Percentiles rank a stretch among this genome's conserved stretches.
phyloP scores from a whole-genome alignment of 2,797 vertebrate genomes.

The Phrynocephalus forsythii region DNA sequence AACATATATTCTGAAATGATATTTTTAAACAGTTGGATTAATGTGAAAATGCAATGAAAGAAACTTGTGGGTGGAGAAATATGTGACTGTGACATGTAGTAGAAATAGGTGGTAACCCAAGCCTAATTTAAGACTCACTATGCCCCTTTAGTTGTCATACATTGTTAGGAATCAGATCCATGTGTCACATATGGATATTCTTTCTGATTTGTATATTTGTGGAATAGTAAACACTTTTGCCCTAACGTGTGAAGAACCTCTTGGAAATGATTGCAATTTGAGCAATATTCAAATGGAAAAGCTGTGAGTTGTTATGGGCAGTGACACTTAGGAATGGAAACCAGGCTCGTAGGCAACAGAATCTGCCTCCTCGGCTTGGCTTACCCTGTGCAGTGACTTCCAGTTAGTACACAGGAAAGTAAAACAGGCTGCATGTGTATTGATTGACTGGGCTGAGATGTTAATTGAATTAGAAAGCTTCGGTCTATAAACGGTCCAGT shows the following conservation, averaged over 20 bases:
- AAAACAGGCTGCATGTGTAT: constrained; percentile 61
- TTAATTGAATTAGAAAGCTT: constrained; percentile 73
- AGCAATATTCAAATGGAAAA: neutral
- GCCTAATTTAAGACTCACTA: neutral
- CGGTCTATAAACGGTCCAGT: constrained; percentile 60
- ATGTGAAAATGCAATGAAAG: neutral
- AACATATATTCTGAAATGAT: neutral
- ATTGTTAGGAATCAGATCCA: neutral
- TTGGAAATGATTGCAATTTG: neutral
- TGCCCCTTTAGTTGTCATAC: too few relatives aligned
- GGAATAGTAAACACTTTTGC: neutral
- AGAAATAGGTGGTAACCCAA: neutral
- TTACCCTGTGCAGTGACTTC: constrained; percentile 35
- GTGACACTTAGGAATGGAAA: constrained; percentile 29
- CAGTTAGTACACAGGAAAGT: constrained; percentile 48
- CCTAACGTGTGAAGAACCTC: neutral
- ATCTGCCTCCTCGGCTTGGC: constrained; percentile 59
- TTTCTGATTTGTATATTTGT: constrained; percentile 2
- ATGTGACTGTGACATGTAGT: neutral
- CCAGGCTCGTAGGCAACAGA: constrained; percentile 40
- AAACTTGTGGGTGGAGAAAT: neutral
- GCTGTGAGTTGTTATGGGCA: neutral
- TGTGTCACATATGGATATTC: neutral
- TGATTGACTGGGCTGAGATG: constrained; percentile 65
- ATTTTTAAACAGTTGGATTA: neutral